Percentiles rank a stretch among this genome's conserved stretches.
phyloP scores from a whole-genome alignment of 1,140 invertebrate species.

The honey bee (Apis mellifera) region DNA sequence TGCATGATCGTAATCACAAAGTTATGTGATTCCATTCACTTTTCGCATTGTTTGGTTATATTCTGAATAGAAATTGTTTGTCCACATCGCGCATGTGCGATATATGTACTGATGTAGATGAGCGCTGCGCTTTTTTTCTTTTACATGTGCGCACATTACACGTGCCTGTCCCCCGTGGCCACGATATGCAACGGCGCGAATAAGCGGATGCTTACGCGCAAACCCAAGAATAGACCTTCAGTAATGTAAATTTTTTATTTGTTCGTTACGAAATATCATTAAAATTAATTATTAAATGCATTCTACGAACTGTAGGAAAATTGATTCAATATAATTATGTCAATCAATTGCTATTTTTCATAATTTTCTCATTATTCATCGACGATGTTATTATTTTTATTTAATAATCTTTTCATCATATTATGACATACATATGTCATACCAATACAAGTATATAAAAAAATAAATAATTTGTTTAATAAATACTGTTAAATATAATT shows the following conservation, averaged over 20 bases:
- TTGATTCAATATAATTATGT: not conserved
- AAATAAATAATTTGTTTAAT: no score
- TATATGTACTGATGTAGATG: not conserved
- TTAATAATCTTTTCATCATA: no score
- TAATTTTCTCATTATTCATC: no score
- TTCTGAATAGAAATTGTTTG: no score
- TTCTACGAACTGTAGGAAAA: conserved; percentile 13
- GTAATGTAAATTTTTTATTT: conserved; percentile 26
- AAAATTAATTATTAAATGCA: conserved; percentile 22
- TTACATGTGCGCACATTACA: conserved; percentile 17
- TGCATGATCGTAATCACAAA: not conserved
- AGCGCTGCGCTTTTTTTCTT: not conserved
- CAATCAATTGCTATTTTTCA: no score
- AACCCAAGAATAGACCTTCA: conserved; percentile 16
- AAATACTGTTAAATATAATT: no score
- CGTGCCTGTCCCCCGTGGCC: conserved; percentile 13
- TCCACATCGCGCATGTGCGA: not conserved
- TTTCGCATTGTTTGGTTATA: not conserved
- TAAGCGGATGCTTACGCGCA: conserved; percentile 17
- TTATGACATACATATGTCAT: no score
- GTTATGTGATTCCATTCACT: not conserved
- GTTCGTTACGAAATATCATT: conserved; percentile 7
- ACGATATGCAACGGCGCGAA: conserved; percentile 27
- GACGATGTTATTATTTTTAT: no score
- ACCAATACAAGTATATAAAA: no score